These are phyloP conservation scores for Euzophera pinguis DNA, from an alignment of 2,888 invertebrate species.

Conservation along the genomic window DNA sequence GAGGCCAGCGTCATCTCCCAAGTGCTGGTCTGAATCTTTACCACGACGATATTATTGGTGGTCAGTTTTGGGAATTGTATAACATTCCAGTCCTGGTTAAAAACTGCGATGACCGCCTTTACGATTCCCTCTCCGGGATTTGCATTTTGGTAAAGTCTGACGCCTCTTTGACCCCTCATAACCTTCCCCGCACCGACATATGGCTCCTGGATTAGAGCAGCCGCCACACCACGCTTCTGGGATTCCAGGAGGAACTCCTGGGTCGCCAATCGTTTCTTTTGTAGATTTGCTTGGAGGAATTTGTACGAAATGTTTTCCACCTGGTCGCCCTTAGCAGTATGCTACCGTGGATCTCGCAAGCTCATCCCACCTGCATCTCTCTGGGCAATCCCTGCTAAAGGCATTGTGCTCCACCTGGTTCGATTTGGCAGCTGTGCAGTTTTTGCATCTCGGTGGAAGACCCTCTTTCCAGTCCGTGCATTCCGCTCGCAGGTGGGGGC, in stretches of 20 bases:
- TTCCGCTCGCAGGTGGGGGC: background rate
- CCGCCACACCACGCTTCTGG: background rate
- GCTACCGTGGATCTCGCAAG: too few species aligned
- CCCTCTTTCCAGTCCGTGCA: background rate
- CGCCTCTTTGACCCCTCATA: background rate
- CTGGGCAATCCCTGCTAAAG: too few species aligned
- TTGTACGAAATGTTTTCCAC: background rate
- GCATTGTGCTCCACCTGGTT: background rate
- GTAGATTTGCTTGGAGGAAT: background rate
- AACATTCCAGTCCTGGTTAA: background rate
- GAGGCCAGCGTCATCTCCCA: background rate
- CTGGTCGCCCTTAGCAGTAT: background rate
- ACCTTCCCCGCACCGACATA: background rate
- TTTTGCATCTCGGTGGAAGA: background rate
- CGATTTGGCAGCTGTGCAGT: background rate
- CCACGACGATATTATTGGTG: background rate
- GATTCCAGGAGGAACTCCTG: background rate
- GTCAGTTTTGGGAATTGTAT: too few species aligned
- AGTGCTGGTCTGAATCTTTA: background rate
- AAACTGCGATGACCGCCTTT: background rate
- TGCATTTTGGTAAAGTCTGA: background rate
- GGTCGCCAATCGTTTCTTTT: background rate
- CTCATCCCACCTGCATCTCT: too few species aligned
- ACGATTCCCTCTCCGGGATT: background rate
- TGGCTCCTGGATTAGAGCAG: background rate